Conservation (phyloP, 2,797 vertebrate genomes). For the Netta rufina region DNA sequence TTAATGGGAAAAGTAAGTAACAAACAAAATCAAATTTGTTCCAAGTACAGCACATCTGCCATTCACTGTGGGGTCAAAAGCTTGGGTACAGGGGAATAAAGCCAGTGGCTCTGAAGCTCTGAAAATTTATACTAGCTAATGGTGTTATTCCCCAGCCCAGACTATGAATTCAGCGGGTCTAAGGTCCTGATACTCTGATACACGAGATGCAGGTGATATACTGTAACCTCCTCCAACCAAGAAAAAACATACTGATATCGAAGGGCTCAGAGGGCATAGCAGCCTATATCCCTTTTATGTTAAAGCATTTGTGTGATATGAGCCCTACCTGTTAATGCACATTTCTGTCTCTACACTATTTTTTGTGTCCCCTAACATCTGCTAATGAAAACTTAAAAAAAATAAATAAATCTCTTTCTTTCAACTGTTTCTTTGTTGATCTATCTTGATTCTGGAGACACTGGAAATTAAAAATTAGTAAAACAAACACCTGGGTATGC, state of each 20-base stretch:
- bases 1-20: background rate
- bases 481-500: background rate
- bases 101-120: background rate
- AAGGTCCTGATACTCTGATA: background rate
- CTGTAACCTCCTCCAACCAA: background rate
- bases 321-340: background rate
- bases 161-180: background rate
- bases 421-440: background rate
- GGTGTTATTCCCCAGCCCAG: background rate
- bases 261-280: background rate
- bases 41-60: slow-evolving; percentile 9
- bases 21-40: background rate
- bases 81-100: background rate
- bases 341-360: background rate
- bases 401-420: background rate
- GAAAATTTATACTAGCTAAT: slow-evolving; percentile 1
- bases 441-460: background rate
- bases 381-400: background rate
- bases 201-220: background rate
- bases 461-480: background rate
- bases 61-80: background rate
- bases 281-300: background rate
- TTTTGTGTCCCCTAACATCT: background rate
- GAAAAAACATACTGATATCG: background rate
- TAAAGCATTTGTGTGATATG: background rate